These are phyloP conservation scores for Luehdorfia chinensis DNA, from an alignment of 1,140 invertebrate species.

Conservation along the genomic window DNA sequence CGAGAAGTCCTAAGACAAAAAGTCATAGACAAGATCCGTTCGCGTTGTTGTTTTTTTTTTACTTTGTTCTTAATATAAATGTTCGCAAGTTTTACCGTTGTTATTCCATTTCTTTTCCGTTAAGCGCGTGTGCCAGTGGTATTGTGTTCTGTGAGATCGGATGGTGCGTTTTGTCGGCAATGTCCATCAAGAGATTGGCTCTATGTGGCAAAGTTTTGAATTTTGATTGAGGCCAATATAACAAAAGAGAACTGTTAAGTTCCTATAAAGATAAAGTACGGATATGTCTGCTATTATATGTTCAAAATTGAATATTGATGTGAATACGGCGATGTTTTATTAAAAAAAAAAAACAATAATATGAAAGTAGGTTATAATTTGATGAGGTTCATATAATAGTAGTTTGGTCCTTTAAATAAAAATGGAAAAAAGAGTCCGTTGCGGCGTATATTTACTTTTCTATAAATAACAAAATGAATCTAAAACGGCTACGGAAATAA, in stretches of 20 bases:
- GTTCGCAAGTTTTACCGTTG: slow-evolving; percentile 38
- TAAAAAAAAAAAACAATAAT: not conserved
- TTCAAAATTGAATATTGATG: no score
- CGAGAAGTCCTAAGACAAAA: slow-evolving; percentile 24
- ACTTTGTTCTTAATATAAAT: slow-evolving; percentile 25
- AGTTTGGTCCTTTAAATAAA: no score
- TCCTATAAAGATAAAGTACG: not conserved
- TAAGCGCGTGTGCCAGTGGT: slow-evolving; percentile 45
- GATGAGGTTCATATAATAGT: no score
- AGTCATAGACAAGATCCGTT: slow-evolving; percentile 46
- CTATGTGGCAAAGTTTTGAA: slow-evolving; percentile 26
- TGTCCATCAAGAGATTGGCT: slow-evolving; percentile 27
- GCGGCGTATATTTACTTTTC: no score
- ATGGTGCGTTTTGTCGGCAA: slow-evolving; percentile 36
- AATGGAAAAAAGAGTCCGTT: no score
- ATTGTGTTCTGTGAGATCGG: slow-evolving; percentile 48
- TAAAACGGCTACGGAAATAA: no score
- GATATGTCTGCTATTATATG: not conserved
- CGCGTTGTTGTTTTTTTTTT: slow-evolving; percentile 39
- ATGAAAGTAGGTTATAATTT: not conserved
- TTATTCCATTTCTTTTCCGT: slow-evolving; percentile 35
- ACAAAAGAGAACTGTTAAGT: slow-evolving; percentile 1
- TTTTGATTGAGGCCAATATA: slow-evolving; percentile 21
- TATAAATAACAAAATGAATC: no score
- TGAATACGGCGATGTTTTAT: no score